These are phyloP conservation scores for Hyalella azteca DNA, from an alignment of 2,888 invertebrate genomes.

Conservation along the genomic window DNA sequence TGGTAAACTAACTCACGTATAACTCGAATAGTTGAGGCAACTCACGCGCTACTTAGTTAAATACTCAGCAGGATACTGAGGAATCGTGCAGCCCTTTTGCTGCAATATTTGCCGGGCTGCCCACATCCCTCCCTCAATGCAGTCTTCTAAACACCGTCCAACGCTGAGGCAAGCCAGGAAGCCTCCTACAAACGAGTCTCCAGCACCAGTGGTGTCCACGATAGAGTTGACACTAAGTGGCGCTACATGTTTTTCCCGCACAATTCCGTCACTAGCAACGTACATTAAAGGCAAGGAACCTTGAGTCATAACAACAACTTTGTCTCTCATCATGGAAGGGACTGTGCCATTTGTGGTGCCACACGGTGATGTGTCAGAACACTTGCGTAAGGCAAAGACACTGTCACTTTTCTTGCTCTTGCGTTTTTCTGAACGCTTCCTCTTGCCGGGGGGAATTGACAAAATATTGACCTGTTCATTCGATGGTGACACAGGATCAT, in stretches of 20 bases:
- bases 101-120: conserved; percentile 52
- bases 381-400: background rate
- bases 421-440: background rate
- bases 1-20: too few relatives aligned
- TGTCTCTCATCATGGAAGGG: conserved; percentile 60
- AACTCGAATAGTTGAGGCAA: too few relatives aligned
- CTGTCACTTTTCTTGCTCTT: background rate
- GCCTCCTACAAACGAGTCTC: conserved; percentile 70
- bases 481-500: background rate
- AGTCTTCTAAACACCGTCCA: conserved; percentile 63
- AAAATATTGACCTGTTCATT: background rate
- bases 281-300: conserved; percentile 69
- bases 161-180: conserved; percentile 67
- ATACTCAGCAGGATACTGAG: conserved; percentile 47
- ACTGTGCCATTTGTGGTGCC: conserved; percentile 62
- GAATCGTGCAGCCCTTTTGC: conserved; percentile 56
- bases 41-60: conserved; percentile 37
- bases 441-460: background rate
- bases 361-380: background rate
- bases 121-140: conserved; percentile 60
- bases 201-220: conserved; percentile 70
- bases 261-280: conserved; percentile 60
- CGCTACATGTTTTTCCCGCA: conserved; percentile 62
- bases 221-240: conserved; percentile 63
- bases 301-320: conserved; percentile 72